phyloP scores from a whole-genome alignment of 2,888 invertebrate genomes.

The Mesochorus sp. region DNA sequence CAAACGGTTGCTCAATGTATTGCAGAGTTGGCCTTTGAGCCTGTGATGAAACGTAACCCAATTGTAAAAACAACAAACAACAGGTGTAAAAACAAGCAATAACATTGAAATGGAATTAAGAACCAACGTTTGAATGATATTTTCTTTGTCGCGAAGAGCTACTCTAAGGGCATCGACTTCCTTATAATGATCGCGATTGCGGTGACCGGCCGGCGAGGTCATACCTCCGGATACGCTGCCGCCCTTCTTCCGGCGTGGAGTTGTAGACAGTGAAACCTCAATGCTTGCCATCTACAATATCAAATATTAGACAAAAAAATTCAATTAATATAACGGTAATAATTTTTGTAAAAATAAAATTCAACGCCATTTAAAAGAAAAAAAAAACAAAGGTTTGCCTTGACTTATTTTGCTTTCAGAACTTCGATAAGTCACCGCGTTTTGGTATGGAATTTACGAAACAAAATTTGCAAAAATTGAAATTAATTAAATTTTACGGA shows the following conservation, averaged over 20 bases:
- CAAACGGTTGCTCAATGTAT: conserved; percentile 83
- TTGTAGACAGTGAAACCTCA: conserved; percentile 89
- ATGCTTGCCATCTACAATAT: conserved; percentile 90
- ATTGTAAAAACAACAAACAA: no score
- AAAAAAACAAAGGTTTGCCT: no score
- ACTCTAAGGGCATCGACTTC: conserved; percentile 88
- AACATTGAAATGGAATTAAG: background rate
- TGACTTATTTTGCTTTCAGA: no score
- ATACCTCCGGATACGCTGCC: conserved; percentile 80
- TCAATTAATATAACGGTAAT: background rate
- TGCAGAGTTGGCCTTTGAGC: conserved; percentile 87
- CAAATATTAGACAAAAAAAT: background rate
- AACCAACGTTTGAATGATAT: conserved; percentile 90
- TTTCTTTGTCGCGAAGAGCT: conserved; percentile 91
- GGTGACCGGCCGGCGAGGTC: conserved; percentile 76
- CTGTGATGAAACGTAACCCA: no score
- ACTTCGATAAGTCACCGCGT: no score
- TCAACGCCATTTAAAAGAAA: no score
- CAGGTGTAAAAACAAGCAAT: no score
- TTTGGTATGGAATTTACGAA: no score
- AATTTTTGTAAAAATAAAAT: no score
- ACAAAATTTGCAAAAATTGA: no score
- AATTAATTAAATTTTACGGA: no score
- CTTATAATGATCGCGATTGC: conserved; percentile 82
- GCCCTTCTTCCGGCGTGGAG: conserved; percentile 85